phyloP scores from a whole-genome alignment of 2,888 invertebrate genomes.

The Drosophila demipolita region DNA sequence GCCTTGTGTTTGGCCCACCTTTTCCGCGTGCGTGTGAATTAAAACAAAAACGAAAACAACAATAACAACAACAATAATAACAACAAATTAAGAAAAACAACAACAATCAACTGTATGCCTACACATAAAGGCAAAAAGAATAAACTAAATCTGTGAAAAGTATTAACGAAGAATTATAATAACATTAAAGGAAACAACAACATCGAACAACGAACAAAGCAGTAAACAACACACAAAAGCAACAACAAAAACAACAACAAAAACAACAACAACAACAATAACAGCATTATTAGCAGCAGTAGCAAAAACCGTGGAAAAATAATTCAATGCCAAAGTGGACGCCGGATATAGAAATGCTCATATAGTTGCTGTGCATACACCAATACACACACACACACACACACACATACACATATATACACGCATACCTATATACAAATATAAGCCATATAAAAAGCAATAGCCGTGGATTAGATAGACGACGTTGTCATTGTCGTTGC shows the following conservation, averaged over 20 bases:
- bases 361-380: conserved; percentile 32
- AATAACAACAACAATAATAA: background rate
- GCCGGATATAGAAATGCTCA: conserved; percentile 56
- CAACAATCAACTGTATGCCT: conserved; percentile 13
- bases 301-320: conserved; percentile 59
- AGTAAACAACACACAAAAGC: background rate
- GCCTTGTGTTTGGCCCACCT: conserved; percentile 65
- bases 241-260: conserved; percentile 3
- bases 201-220: conserved; percentile 2
- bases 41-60: conserved; percentile 38
- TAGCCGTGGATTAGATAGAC: conserved; percentile 63
- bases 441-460: conserved; percentile 47
- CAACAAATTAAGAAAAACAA: conserved; percentile 11
- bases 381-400: conserved; percentile 4
- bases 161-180: conserved; percentile 51
- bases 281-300: conserved; percentile 18
- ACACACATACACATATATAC: conserved; percentile 1
- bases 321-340: conserved; percentile 74
- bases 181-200: conserved; percentile 37
- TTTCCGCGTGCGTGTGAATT: conserved; percentile 71
- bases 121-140: conserved; percentile 16
- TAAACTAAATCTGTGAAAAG: conserved; percentile 48
- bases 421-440: conserved; percentile 2
- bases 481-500: conserved; percentile 21
- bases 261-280: background rate